Evolutionary conservation across 1,140 invertebrate species (phyloP), one percentile per base, ranked within the genome.

Genomic region (Trachymyrmex cornetzi): DNA sequence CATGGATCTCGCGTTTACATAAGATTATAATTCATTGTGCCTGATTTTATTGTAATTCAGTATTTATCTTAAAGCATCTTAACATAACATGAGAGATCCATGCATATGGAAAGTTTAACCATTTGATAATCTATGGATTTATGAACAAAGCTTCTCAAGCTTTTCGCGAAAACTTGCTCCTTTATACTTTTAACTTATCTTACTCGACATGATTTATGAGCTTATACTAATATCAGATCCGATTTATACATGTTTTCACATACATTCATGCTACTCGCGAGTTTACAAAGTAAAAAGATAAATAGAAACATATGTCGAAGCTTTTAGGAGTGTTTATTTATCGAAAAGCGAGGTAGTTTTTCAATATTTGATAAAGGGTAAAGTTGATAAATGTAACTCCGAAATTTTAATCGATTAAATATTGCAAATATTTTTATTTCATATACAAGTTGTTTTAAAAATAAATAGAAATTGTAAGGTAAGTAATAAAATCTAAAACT

Each of bases 281-380:
- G 27, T 74, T 69, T 84, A 74, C 69, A 84, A 63, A 84, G 55
- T 19, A 74, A 84, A 74, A 84, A 24, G 11, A 84, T 55, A 84
- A 84, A 74, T 61, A 61, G 24, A 34, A 84, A 75, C 79, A 72
- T 59, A 48, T 34, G 69, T 61, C 80, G 34, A 74, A 82, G 80
- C 69, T 84, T 74, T 63, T 61, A 84, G 69, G 38, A 0, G 5
- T 84, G 38, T 84, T 84, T 84, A 84, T 75, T 84, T 84, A 82
- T 75, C 55, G 38, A 84, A 75, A 61, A 48, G 38, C 24, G 80
- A 84, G 55, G 12, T 11, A 61, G 80, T 61, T 75, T 84, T 84
- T 61, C 66, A 74, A 84, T 84, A 38, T 84, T 84, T 75, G 80
- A 48, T 48, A 24, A 84, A 74, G n/a, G 34, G 55, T 74, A 24